Evolutionary conservation across 1,140 invertebrate genomes (phyloP).

Genomic region (Trichonephila inaurata): DNA sequence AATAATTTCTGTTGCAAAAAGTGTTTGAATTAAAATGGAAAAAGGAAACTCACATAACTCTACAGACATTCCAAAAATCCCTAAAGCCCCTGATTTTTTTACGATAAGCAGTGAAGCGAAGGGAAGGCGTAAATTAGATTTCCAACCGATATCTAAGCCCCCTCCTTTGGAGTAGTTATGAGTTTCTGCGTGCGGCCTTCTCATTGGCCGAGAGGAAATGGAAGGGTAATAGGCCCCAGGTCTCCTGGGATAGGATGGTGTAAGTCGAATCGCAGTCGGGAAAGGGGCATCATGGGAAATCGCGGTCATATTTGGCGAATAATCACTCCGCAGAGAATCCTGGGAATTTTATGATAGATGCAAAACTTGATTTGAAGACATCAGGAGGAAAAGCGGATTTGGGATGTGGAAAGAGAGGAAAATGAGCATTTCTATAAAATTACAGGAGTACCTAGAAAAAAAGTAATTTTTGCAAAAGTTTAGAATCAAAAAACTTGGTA

Average conservation of each 20-base stretch:
- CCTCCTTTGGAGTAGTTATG: conserved; percentile 14
- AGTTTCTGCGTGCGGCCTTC: neutral
- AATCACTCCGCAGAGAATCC: neutral
- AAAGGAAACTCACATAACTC: too few relatives aligned
- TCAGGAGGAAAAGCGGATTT: too few relatives aligned
- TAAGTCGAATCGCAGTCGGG: conserved; percentile 2
- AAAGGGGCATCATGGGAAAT: conserved; percentile 27
- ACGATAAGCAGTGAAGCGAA: neutral
- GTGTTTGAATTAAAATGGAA: too few relatives aligned
- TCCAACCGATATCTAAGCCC: conserved; percentile 15
- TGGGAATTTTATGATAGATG: neutral
- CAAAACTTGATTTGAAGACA: too few relatives aligned
- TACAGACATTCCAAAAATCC: too few relatives aligned
- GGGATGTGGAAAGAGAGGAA: too few relatives aligned
- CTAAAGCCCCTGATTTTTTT: too few relatives aligned
- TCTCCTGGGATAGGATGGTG: conserved; percentile 21
- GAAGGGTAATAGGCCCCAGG: conserved; percentile 30
- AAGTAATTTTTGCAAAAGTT: too few relatives aligned
- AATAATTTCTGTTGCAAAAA: too few relatives aligned
- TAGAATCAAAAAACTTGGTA: too few relatives aligned
- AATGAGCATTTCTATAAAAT: too few relatives aligned
- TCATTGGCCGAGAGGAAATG: conserved; percentile 40
- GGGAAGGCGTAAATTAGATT: conserved; percentile 4
- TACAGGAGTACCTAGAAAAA: too few relatives aligned
- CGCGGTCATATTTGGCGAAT: conserved; percentile 33